Percentiles rank a stretch among this genome's conserved stretches.
phyloP scores from a whole-genome alignment of 2,113 vertebrate genomes.

The Sapayoa aenigma region DNA sequence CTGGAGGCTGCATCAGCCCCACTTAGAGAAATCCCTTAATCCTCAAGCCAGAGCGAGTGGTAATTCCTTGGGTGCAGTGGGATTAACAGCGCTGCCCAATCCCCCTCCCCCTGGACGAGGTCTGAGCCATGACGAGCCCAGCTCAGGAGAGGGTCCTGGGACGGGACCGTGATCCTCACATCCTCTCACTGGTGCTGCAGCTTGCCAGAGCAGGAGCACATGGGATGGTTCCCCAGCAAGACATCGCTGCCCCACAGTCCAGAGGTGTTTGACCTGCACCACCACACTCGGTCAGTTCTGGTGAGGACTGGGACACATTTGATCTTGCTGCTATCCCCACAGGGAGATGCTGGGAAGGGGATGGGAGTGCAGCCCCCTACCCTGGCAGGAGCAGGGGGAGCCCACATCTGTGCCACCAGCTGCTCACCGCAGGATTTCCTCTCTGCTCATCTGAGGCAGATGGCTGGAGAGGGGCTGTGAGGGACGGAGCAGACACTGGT shows the following conservation, averaged over 20 bases:
- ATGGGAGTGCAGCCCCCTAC: rapidly evolving
- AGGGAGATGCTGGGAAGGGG: not conserved
- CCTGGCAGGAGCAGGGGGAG: not conserved
- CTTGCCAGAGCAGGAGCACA: rapidly evolving
- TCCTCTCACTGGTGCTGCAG: not conserved
- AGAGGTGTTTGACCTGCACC: rapidly evolving
- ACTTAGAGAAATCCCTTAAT: constrained; percentile 64
- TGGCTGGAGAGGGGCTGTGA: not conserved
- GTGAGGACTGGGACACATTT: not conserved
- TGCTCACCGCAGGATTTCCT: not conserved
- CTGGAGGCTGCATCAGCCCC: not conserved
- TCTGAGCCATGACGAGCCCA: not conserved
- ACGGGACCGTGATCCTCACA: rapidly evolving
- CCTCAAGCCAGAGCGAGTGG: not conserved
- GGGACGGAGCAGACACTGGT: not conserved
- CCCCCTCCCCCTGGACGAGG: not conserved
- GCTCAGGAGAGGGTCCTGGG: not conserved
- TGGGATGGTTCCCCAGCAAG: rapidly evolving
- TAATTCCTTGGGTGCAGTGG: not conserved
- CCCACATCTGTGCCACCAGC: not conserved
- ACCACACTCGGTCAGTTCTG: rapidly evolving
- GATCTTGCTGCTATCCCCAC: rapidly evolving
- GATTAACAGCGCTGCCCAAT: not conserved
- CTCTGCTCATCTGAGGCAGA: not conserved
- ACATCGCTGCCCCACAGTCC: rapidly evolving